Evolutionary conservation across 1,140 invertebrate species (phyloP), one percentile per base, ranked within the genome.

Genomic region (Platyura marginata): DNA sequence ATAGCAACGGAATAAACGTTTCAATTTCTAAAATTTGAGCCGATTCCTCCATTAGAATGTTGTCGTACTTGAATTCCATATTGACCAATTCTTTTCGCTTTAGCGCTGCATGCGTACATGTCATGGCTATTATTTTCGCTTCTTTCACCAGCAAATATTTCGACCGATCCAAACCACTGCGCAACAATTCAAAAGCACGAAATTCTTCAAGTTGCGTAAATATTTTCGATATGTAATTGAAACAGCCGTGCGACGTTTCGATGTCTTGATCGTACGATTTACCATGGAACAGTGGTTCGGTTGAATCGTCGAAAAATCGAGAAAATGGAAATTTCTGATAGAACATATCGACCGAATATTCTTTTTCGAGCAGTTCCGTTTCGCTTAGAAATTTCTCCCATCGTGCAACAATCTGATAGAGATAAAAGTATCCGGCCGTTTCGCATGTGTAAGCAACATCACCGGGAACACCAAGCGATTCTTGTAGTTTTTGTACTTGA

Each of bases 51-150:
- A 99, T 99, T 0, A 99, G 63, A 42, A 98, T 98, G 59, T 98
- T 98, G 59, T 98, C 95, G 64, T 97, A 98, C 59, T 94, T 91
- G 56, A 93, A 95, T 44, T 81, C 90, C 53, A 95, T 76, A 54
- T 95, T 85, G 0, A 98, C 94, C 1, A 99, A 68, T 61, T 99
- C 96, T 43, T 89, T 81, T 29, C 96, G 71, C 59, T 97, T 98
- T 0, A 99, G 68, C 1, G 95, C 96, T 13, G 96, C 95, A 64
- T 99, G 96, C 0, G 96, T 99, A 70, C 96, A 99, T 1, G 96
- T 99, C 96, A 99, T 99, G 2, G 96, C 96, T 51, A 99, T 98
- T 21, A 99, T 96, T 67, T 98, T 98, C 0, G 95, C 95, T 65
- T 99, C 96, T 61, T 97, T 97, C 0, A 98, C 92, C 1, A 98